Evolutionary conservation across 1,140 invertebrate species (phyloP).

Genomic region (Eriocheir sinensis): DNA sequence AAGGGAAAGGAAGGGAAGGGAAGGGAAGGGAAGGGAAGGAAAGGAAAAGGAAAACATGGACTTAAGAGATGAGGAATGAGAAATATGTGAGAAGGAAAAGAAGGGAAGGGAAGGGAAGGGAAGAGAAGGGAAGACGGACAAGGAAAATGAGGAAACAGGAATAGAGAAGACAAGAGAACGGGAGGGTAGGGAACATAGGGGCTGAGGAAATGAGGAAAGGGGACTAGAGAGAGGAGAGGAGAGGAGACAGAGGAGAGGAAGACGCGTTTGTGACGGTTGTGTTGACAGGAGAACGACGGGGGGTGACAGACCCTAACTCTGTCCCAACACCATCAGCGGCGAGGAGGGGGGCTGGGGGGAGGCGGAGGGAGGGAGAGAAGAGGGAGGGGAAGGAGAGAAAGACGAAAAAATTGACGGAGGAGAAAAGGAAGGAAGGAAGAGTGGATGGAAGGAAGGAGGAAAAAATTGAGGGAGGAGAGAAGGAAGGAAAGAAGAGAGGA

Average conservation of each 20-base stretch:
- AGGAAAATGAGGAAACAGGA: neutral
- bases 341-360: too few species aligned
- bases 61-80: neutral
- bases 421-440: neutral
- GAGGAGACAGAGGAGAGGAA: neutral
- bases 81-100: too few species aligned
- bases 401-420: neutral
- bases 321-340: neutral
- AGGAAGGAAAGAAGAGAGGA: too few species aligned
- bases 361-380: neutral
- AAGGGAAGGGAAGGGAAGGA: too few species aligned
- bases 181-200: neutral
- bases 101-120: too few species aligned
- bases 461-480: too few species aligned
- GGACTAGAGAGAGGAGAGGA: neutral
- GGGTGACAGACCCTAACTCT: neutral
- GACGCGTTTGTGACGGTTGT: neutral
- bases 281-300: constrained; percentile 4
- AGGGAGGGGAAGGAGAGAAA: neutral
- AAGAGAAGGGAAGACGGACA: too few species aligned
- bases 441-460: neutral
- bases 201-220: neutral
- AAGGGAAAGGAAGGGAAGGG: too few species aligned
- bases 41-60: too few species aligned
- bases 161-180: neutral